These are phyloP conservation scores for Verasper variegatus DNA, from an alignment of 2,113 vertebrate genomes.

Conservation along the genomic window DNA sequence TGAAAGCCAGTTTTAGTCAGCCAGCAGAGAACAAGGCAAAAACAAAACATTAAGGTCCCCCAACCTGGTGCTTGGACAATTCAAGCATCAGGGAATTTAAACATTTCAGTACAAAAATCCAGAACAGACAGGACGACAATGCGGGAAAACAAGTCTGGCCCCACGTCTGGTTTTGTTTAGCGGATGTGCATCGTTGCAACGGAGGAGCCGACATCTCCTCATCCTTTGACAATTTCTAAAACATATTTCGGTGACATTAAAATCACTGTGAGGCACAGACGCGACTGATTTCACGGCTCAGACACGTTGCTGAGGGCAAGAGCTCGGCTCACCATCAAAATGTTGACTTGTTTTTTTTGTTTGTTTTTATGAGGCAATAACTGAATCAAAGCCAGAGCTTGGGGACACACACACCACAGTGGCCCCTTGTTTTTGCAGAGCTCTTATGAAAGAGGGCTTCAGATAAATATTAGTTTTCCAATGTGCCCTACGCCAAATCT, in stretches of 20 bases:
- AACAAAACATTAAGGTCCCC: slow-evolving; percentile 52
- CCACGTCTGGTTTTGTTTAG: slow-evolving; percentile 14
- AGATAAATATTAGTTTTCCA: slow-evolving; percentile 11
- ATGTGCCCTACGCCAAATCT: slow-evolving; percentile 29
- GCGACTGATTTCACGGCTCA: slow-evolving; percentile 14
- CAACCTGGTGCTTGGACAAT: slow-evolving; percentile 34
- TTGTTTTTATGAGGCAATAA: slow-evolving; percentile 23
- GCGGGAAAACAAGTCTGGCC: slow-evolving; percentile 29
- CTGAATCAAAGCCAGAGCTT: not conserved
- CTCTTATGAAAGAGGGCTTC: slow-evolving; percentile 8
- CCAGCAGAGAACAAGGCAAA: slow-evolving; percentile 61
- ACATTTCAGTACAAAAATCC: slow-evolving; percentile 42
- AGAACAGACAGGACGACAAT: slow-evolving; percentile 5
- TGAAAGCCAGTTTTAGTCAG: slow-evolving; percentile 63
- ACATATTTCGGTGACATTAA: slow-evolving; percentile 18
- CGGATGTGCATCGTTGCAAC: slow-evolving; percentile 27
- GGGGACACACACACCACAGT: not conserved
- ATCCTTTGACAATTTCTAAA: slow-evolving; percentile 18
- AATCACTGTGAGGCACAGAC: slow-evolving; percentile 29
- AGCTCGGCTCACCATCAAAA: not conserved
- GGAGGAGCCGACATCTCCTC: slow-evolving; percentile 25
- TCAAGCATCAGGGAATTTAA: slow-evolving; percentile 61
- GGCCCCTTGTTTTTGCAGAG: slow-evolving; percentile 21
- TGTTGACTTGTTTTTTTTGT: slow-evolving; percentile 8
- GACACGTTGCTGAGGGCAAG: slow-evolving; percentile 2